Base-by-base conservation (phyloP, 2,113 vertebrate species). In the Carettochelys insculpta region DNA sequence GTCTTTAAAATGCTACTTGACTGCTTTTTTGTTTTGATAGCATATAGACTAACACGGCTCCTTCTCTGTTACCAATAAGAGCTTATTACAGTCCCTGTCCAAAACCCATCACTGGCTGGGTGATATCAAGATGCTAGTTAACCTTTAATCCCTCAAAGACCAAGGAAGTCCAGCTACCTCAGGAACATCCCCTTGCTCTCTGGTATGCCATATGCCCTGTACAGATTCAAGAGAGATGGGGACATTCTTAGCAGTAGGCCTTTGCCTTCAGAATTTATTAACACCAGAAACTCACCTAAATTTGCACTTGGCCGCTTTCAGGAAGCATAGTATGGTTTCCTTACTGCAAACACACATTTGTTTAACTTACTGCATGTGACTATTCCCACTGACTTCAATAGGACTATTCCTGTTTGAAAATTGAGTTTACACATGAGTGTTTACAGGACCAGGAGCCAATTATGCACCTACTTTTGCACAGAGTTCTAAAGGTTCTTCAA, bases 361-460 rank as follows among this genome's bases (percentile, higher is more conserved):
- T 1, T 94, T 77, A 31, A 43, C 0, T 78, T 38, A 20, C 38
- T 22, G 41, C 0, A 0, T 4, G 11, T 17, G 83, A 4, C 0
- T 38, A 89, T 83, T 31, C 11, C 16, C 48, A 25, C 2, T 11
- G 73, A 80, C 80, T 92, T 80, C 54, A 71, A 6, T 1, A 10
- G 43, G 61, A 76, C 73, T 65, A 50, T 31, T 78, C 14, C 76
- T 19, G 51, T 0, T 3, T 80, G 34, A 51, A 94, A 82, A 3
- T 22, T 78, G 14, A 51, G 29, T 84, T 77, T 61, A 75, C 38
- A 80, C 82, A 84, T 86, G 65, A 89, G 11, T 65, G 83, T 73
- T n/a, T 84, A 45, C 54, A 73, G 19, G 50, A 87, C 4, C 2
- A 93, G 31, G 7, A 5, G n/a, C 78, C 68, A 83, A 50, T 9